Evolutionary conservation across 2,113 vertebrate genomes (phyloP).

Genomic region (Canis aureus): DNA sequence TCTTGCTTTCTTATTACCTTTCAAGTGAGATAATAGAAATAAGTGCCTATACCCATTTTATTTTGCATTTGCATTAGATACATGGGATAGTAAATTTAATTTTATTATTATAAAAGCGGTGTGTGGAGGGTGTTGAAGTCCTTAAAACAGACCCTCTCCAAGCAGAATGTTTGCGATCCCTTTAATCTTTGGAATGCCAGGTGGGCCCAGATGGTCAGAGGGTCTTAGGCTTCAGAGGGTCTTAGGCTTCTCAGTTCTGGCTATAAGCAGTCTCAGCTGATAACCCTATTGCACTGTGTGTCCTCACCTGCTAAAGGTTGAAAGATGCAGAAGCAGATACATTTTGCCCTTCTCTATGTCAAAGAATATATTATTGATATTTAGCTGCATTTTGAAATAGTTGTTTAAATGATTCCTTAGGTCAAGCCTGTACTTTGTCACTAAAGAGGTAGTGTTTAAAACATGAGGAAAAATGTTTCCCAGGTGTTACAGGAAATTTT

Average conservation of each 20-base stretch:
- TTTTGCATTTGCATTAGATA: conserved; percentile 50
- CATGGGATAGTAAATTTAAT: conserved; percentile 13
- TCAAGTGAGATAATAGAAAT: not conserved
- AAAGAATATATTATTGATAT: not conserved
- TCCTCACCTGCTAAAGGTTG: not conserved
- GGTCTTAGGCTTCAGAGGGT: no score
- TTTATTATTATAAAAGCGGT: conserved; percentile 33
- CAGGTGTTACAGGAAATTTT: not conserved
- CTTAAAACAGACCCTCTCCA: conserved; percentile 7
- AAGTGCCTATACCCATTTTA: conserved; percentile 18
- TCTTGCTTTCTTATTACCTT: conserved; percentile 7
- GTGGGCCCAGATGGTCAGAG: not conserved
- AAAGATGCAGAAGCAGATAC: not conserved
- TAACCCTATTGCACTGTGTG: not conserved
- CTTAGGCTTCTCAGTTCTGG: not conserved
- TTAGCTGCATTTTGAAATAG: not conserved
- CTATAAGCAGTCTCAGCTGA: not conserved
- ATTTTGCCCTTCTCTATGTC: not conserved
- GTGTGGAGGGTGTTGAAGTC: not conserved
- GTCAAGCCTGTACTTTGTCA: not conserved
- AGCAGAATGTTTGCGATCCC: not conserved
- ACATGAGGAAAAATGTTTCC: not conserved
- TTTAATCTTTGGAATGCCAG: not conserved
- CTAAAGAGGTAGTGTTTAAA: not conserved
- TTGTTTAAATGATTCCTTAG: not conserved